Percentiles rank a stretch among this genome's conserved stretches.
Evolutionary conservation across 2,113 vertebrate genomes (phyloP).

Genomic region (Oreochromis tanganicae): DNA sequence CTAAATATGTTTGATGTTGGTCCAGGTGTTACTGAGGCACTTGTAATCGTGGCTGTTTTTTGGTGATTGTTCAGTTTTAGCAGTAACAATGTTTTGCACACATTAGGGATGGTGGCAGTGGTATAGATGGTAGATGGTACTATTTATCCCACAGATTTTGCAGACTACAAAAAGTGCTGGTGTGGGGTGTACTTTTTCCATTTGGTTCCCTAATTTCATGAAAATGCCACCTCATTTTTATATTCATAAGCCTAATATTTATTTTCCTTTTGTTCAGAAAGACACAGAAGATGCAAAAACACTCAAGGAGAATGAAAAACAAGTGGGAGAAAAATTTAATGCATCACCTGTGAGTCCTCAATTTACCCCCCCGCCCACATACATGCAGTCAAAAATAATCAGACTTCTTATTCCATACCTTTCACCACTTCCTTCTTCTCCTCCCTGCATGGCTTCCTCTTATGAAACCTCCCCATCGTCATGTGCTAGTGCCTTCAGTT

Average conservation of each 20-base stretch:
- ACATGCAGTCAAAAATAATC: neutral
- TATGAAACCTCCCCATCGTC: neutral
- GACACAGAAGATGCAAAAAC: slow-evolving; percentile 9
- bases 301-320: neutral
- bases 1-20: neutral
- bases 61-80: neutral
- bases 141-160: neutral
- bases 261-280: slow-evolving; percentile 20
- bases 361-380: neutral
- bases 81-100: fast-evolving
- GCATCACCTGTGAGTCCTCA: neutral
- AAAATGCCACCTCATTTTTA: neutral
- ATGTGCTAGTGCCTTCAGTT: neutral
- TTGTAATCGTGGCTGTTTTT: neutral
- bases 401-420: neutral
- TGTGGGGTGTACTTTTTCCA: neutral
- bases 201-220: neutral
- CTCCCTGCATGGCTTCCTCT: neutral
- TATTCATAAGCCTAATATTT: neutral
- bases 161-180: neutral
- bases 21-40: neutral
- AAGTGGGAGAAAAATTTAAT: slow-evolving; percentile 26
- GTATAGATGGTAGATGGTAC: neutral
- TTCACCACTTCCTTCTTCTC: neutral
- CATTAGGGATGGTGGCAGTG: neutral